These are phyloP conservation scores for Siphonodentalium dalli DNA, from an alignment of 2,888 invertebrate genomes.

Conservation along the genomic window DNA sequence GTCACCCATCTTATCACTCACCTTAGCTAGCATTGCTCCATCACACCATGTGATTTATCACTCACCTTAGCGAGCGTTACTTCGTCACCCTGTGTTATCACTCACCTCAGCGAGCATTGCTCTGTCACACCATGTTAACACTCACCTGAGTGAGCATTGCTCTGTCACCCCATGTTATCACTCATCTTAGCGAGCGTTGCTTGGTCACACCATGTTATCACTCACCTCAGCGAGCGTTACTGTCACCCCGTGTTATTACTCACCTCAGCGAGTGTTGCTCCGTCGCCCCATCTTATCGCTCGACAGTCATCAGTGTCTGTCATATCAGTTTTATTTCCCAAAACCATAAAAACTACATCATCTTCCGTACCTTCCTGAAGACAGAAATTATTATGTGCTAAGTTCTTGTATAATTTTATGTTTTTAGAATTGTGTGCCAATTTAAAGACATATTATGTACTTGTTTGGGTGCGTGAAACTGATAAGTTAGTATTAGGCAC, in stretches of 20 bases:
- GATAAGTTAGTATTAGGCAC: too few relatives aligned
- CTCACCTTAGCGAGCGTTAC: background rate
- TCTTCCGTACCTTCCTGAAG: constrained; percentile 59
- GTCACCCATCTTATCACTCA: background rate
- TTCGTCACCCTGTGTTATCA: background rate
- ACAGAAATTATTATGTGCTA: background rate
- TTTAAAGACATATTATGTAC: too few relatives aligned
- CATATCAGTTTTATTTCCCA: constrained; percentile 70
- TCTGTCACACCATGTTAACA: background rate
- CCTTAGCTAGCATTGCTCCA: too few relatives aligned
- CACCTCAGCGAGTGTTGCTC: constrained; percentile 66
- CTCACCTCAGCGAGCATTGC: too few relatives aligned
- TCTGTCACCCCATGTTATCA: background rate
- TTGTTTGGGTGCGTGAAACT: too few relatives aligned
- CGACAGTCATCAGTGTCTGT: constrained; percentile 62
- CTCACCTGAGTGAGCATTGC: constrained; percentile 1
- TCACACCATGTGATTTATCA: background rate
- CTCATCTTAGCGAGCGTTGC: too few relatives aligned
- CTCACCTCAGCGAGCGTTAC: background rate
- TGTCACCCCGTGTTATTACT: constrained; percentile 14
- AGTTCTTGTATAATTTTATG: background rate
- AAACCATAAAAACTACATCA: constrained; percentile 65
- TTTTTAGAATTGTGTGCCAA: too few relatives aligned
- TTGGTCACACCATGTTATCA: background rate
- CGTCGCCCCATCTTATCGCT: constrained; percentile 64